Conservation (phyloP, 2,797 vertebrate species). For the Prionace glauca region DNA sequence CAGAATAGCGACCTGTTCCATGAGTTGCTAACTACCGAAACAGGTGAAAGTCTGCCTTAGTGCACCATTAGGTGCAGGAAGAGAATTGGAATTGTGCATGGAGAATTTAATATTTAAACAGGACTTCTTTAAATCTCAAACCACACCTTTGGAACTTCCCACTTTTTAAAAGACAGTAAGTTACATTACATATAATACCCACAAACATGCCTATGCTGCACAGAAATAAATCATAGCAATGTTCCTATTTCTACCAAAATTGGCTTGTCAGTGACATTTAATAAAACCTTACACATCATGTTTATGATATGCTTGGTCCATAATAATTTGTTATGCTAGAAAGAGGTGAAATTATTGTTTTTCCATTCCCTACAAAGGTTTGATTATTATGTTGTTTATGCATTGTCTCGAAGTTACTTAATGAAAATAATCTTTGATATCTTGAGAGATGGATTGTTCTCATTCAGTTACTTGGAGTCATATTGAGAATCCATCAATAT, state of each 20-base stretch:
- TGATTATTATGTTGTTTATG: neutral
- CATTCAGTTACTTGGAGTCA: neutral
- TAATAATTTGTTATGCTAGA: neutral
- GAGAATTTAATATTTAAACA: neutral
- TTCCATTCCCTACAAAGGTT: neutral
- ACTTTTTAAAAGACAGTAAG: neutral
- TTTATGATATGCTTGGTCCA: neutral
- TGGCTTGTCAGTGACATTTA: neutral
- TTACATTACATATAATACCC: neutral
- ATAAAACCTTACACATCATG: neutral
- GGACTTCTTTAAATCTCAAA: neutral
- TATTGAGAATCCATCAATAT: neutral
- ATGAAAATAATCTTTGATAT: neutral
- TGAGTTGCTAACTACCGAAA: too few relatives aligned
- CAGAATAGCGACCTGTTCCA: too few relatives aligned
- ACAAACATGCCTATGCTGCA: neutral
- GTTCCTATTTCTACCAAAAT: neutral
- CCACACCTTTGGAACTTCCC: neutral
- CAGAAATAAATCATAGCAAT: neutral
- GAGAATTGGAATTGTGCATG: too few relatives aligned
- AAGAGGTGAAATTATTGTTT: neutral
- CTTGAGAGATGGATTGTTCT: neutral
- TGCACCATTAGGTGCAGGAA: too few relatives aligned
- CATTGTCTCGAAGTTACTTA: neutral
- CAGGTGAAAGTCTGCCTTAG: too few relatives aligned